Base-by-base conservation (phyloP, 1,140 invertebrate genomes). In the Drosophila bocki region DNA sequence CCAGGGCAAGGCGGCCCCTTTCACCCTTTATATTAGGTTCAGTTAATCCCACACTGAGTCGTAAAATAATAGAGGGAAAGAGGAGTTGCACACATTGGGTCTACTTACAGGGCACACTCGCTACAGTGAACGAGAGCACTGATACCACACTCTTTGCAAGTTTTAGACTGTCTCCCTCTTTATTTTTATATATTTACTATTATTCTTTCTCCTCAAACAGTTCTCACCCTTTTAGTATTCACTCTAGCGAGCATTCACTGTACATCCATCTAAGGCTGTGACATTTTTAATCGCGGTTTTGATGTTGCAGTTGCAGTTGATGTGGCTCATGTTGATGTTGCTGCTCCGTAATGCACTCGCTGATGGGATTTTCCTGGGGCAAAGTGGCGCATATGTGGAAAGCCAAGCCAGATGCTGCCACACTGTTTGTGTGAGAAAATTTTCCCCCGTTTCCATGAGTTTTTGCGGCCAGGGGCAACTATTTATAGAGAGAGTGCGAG, bases 241-340 rank as follows among this genome's bases (percentile, higher is more conserved):
- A 22, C 19, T 37, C 33, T 15, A 6, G 7, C 0, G 7, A 22
- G 19, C 51, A 9, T 7, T 39, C 33, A 54, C 12, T 39, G 29
- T 48, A 45, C 15, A 54, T 26, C 80, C 84, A 87, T 88, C 84
- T 88, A 80, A 68, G 84, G 80, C 85, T 75, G 84, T 67, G 84
- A 88, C 85, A 90, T 35, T 88, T 90, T 90, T 88, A 88, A 88
- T 88, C 87, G 83, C 58, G 58, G 75, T 75, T 70, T 47, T 58
- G 78, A 19, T 68, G 68, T 26, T 59, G 60, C 37, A 53, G 50
- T 35, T 53, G 50, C 32, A 54, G 51, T 22, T 54, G 17, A 54
- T 37, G 51, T 15, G 17, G 17, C 50, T 33, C 29, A 8, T 33
- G 51, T 37, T 35, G 32, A 19, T 37, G 51, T 19, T 15, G 32